Evolutionary conservation across 2,888 invertebrate species (phyloP).

Genomic region (Megastigmus dorsalis): DNA sequence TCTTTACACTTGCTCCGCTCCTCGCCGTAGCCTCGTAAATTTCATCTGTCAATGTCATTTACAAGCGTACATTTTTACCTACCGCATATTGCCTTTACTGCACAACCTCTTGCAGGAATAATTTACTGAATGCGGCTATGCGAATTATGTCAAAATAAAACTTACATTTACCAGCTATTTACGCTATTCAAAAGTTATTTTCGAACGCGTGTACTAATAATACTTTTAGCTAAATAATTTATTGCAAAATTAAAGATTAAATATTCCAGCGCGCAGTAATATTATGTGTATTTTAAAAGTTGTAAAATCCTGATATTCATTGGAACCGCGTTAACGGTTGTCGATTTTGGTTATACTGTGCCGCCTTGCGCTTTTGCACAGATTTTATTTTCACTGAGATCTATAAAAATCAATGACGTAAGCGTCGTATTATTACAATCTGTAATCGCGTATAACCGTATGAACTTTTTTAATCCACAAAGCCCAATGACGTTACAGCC

Average conservation of each 20-base stretch:
- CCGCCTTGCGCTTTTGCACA: not conserved
- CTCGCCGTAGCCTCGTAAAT: not conserved
- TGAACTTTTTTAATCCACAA: not conserved
- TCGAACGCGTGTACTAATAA: no score
- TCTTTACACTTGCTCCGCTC: conserved; percentile 14
- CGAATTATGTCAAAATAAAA: no score
- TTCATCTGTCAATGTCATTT: conserved; percentile 1
- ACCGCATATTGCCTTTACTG: no score
- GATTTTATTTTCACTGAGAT: not conserved
- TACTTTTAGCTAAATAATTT: no score
- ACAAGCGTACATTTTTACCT: not conserved
- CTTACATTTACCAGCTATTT: no score
- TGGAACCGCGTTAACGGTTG: no score
- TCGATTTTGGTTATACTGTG: not conserved
- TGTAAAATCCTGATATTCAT: no score
- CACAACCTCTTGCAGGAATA: no score
- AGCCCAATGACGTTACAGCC: not conserved
- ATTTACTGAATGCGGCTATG: no score
- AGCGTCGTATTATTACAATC: conserved; percentile 14
- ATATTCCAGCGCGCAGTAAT: not conserved
- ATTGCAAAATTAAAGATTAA: no score
- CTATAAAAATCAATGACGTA: conserved; percentile 28
- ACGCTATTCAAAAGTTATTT: no score
- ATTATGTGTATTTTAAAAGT: not conserved
- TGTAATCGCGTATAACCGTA: conserved; percentile 4